These are phyloP conservation scores for Slavum lentiscoides DNA, from an alignment of 2,888 invertebrate genomes.

Conservation along the genomic window DNA sequence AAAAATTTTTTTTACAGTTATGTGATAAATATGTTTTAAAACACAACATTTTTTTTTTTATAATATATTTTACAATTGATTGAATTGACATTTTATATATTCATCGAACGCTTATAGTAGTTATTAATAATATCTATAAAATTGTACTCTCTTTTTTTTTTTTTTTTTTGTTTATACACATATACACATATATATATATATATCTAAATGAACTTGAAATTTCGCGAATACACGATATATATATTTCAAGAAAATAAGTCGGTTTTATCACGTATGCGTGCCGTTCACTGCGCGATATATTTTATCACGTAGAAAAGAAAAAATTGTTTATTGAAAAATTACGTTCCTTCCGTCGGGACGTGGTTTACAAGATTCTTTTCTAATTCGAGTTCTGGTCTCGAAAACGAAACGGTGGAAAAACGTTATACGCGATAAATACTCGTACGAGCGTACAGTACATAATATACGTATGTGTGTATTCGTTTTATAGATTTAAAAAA, in stretches of 20 bases:
- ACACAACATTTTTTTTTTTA: too few relatives aligned
- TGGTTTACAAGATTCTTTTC: not conserved
- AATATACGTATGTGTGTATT: not conserved
- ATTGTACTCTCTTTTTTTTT: too few relatives aligned
- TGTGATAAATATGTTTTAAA: too few relatives aligned
- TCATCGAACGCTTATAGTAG: too few relatives aligned
- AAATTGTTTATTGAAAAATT: not conserved
- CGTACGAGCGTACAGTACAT: not conserved
- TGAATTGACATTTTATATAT: too few relatives aligned
- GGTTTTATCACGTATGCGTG: not conserved
- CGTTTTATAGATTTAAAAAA: conserved; percentile 37
- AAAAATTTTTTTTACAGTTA: too few relatives aligned
- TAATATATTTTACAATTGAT: too few relatives aligned
- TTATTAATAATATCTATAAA: too few relatives aligned
- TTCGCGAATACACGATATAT: too few relatives aligned
- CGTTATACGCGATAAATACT: not conserved
- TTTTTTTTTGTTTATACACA: too few relatives aligned
- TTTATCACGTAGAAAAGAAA: not conserved
- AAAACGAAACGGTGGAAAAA: not conserved
- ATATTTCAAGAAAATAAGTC: not conserved
- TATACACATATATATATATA: too few relatives aligned
- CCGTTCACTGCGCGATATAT: not conserved
- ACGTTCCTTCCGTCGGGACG: not conserved
- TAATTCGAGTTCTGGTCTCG: not conserved
- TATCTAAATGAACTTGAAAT: too few relatives aligned